Evolutionary conservation across 2,888 invertebrate genomes (phyloP).

Genomic region (Xestia sexstrigata): DNA sequence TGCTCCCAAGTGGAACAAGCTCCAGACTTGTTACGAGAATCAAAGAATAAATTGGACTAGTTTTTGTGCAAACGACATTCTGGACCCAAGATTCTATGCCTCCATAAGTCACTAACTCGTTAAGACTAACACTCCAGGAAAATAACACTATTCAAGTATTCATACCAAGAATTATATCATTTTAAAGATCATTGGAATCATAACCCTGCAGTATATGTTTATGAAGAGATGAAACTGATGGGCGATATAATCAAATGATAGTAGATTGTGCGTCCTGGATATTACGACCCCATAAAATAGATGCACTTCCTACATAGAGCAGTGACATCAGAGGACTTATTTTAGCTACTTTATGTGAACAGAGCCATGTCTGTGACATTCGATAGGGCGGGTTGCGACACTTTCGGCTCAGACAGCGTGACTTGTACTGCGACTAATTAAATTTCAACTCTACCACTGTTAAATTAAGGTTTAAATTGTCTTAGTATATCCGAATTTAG

Average conservation of each 20-base stretch:
- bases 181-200: conserved; percentile 25
- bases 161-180: conserved; percentile 32
- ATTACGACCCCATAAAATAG: conserved; percentile 77
- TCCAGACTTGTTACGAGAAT: conserved; percentile 62
- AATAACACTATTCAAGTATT: not conserved
- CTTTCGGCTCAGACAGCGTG: conserved; percentile 72
- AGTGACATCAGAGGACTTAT: conserved; percentile 83
- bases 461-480: conserved; percentile 64
- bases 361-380: conserved; percentile 82
- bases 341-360: conserved; percentile 85
- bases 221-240: conserved; percentile 53
- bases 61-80: conserved; percentile 63
- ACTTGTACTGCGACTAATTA: conserved; percentile 54
- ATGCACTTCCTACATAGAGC: conserved; percentile 78
- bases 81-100: conserved; percentile 35
- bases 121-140: conserved; percentile 35
- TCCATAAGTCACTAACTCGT: conserved; percentile 11
- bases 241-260: conserved; percentile 69
- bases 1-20: conserved; percentile 55
- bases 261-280: conserved; percentile 71
- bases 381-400: conserved; percentile 83
- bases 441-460: conserved; percentile 68
- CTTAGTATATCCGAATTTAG: conserved; percentile 54
- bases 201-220: conserved; percentile 34
- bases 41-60: conserved; percentile 64